Base-by-base conservation (phyloP, 2,888 invertebrate genomes). In the Plusia festucae region DNA sequence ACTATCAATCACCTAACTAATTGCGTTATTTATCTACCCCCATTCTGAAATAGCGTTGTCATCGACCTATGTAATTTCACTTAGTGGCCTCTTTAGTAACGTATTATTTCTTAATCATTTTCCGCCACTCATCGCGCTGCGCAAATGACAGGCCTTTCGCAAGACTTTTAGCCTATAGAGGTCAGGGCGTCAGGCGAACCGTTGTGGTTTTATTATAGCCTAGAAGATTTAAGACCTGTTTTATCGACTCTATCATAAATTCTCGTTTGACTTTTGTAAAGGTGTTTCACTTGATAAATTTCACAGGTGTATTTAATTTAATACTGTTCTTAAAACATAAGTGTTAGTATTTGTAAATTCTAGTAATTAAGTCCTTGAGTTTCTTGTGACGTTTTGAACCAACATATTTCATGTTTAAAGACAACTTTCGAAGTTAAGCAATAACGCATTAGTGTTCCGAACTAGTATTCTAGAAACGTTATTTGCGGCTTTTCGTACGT, bases 1-100 rank as follows among this genome's bases (percentile, higher is more conserved):
- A 88, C 91, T 89, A 93, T 93, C 91, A 91, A 93, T 92, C 93
- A 93, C 88, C 86, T 87, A 82, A 81, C 90, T 91, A 92, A 92
- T 91, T 91, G 87, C 83, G 86, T 91, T 92, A 92, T 92, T 91
- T 92, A 91, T 91, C 89, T 91, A 91, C 89, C 86, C 88, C 82
- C 77, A 73, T 86, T 83, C 85, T 81, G 85, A 90, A 91, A 88
- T 79, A 76, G 91, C 91, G 83, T 74, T 89, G 90, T 93, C 92
- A 93, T 91, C 90, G 82, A 78, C 83, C 89, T 88, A 88, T 90
- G 90, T 92, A 91, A 92, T 92, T 91, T 91, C 90, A 90, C 89
- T 91, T 90, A 92, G 91, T 90, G 88, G 83, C 84, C 86, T 88
- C 86, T 86, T 90, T 85, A 86, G 81, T 73, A 71, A 67, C 79